These are phyloP conservation scores for Eremophila alpestris DNA, from an alignment of 2,797 vertebrate genomes.

Conservation along the genomic window DNA sequence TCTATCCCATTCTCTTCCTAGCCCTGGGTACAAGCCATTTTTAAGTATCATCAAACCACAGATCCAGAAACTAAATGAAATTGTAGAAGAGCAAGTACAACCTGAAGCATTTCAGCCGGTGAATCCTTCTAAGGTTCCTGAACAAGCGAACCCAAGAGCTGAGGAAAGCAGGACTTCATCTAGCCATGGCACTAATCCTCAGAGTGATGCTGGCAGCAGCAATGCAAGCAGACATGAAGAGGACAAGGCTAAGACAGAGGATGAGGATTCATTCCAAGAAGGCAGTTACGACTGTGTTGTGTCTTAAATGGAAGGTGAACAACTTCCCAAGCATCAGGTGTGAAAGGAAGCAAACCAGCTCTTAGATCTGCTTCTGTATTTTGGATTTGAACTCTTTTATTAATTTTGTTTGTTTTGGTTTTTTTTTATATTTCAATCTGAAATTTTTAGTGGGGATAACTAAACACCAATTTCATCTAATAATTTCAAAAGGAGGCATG, in stretches of 20 bases:
- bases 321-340: constrained; percentile 42
- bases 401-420: background rate
- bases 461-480: constrained; percentile 50
- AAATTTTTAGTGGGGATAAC: constrained; percentile 59
- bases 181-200: constrained; percentile 76
- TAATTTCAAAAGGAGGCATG: constrained; percentile 47
- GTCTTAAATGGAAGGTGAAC: constrained; percentile 79
- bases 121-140: constrained; percentile 79
- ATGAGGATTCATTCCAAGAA: constrained; percentile 85
- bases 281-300: constrained; percentile 91
- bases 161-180: constrained; percentile 84
- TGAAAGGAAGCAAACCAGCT: constrained; percentile 56
- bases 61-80: constrained; percentile 88
- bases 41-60: constrained; percentile 92
- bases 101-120: constrained; percentile 89
- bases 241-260: constrained; percentile 76
- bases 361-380: constrained; percentile 22
- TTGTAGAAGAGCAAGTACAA: constrained; percentile 83
- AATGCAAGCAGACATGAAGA: constrained; percentile 75
- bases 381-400: background rate
- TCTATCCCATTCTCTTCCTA: constrained; percentile 57
- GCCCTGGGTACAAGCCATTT: constrained; percentile 97
- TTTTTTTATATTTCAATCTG: background rate
- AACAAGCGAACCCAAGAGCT: constrained; percentile 73
- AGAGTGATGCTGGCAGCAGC: constrained; percentile 73